Base-by-base conservation (phyloP, 1,140 invertebrate species). In the Brachionus asplanchnoidis region DNA sequence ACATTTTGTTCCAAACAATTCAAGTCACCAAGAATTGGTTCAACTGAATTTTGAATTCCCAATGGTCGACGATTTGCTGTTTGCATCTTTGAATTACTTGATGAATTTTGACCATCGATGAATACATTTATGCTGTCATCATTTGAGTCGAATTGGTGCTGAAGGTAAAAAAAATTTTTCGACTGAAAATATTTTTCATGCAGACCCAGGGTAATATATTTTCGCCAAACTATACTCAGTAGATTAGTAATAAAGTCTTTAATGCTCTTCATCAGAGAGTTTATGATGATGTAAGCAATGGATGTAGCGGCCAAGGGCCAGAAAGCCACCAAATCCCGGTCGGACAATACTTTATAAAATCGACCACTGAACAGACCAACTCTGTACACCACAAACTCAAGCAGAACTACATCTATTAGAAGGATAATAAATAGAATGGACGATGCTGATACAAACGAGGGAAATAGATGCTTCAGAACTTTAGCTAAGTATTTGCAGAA, bases 301-400 rank as follows among this genome's bases (percentile, higher is more conserved):
- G 91, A 87, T 42, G 87, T 87, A 0, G 89, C 42, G 14, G 90
- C 89, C 23, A 89, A 87, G 8, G 79, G 85, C 84, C 87, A 87
- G 86, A 92, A 92, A 6, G 86, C 89, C 20, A 86, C 23, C 23
- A 86, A 84, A 86, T 92, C 90, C 85, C 91, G 91, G n/a, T 90
- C 87, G 2, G 89, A 90, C 11, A 92, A 86, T 5, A 91, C 89
- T 85, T 89, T 88, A 86, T 91, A 92, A 87, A 89, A 92, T 60
- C 88, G 87, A 84, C 91, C 91, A 4, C 91, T 87, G 32, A 92
- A 88, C 4, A 92, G 85, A 11, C 92, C 92, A 77, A 92, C 89
- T 85, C 90, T 88, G 86, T 91, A 92, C 40, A 91, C 89, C 14
- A 92, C 78, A 85, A 88, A 82, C 26, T 82, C 79, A 26, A 82